phyloP scores from a whole-genome alignment of 2,797 vertebrate genomes.

The Rhinella marina region DNA sequence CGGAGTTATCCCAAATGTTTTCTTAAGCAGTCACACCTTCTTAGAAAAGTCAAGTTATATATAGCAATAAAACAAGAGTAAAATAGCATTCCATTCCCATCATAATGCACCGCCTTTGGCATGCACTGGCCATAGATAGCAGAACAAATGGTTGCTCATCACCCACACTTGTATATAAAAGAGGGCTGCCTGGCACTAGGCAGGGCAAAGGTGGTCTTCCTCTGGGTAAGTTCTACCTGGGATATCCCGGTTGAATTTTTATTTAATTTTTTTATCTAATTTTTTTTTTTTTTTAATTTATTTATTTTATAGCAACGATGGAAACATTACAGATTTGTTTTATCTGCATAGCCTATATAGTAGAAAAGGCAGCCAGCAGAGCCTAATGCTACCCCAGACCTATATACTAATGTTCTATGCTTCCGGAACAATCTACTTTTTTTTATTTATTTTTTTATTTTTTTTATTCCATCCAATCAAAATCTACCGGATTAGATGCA shows the following conservation, averaged over 20 bases:
- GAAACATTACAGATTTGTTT: no score
- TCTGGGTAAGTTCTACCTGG: background rate
- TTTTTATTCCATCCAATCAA: no score
- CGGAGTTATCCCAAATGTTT: conserved; percentile 14
- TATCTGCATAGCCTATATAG: no score
- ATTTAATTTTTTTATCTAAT: background rate
- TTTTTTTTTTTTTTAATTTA: no score
- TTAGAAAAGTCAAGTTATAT: conserved; percentile 3
- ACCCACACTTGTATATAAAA: background rate
- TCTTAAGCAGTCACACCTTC: background rate
- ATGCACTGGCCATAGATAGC: background rate
- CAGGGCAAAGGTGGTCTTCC: conserved; percentile 4
- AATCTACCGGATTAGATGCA: background rate
- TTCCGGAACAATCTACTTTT: background rate
- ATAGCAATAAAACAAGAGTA: conserved; percentile 12
- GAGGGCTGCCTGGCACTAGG: background rate
- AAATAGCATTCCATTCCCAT: background rate
- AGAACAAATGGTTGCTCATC: background rate
- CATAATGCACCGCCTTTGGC: background rate
- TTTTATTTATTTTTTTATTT: no score
- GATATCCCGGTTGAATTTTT: background rate
- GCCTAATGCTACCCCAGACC: background rate
- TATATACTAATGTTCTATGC: background rate
- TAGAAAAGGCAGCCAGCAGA: no score
- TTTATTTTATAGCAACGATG: no score